Base-by-base conservation (phyloP, 2,888 invertebrate genomes). In the Phengaris alcon region DNA sequence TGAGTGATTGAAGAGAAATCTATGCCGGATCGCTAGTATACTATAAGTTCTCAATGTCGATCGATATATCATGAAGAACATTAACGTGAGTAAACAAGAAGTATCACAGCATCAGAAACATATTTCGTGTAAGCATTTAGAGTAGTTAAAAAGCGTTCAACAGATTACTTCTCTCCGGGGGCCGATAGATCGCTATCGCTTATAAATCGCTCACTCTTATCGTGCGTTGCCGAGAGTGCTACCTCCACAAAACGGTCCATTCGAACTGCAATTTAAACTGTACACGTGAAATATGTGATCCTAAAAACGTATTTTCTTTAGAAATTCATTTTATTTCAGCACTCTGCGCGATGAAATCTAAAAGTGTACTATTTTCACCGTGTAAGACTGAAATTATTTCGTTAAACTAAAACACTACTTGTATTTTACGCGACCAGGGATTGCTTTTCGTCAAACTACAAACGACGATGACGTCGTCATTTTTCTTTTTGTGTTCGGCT, bases 191-290 rank as follows among this genome's bases (percentile, higher is more conserved):
- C 79, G 80, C 82, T 84, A 86, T 86, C 85, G 81, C 83, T 84
- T 85, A 86, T 85, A 85, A 86, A 86, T 86, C 83, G 84, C 82
- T 84, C 83, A 82, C 80, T 77, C 81, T 83, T 85, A 85, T 85
- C 84, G 83, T 81, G 74, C 79, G 81, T 81, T 80, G 80, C 77
- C 79, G 80, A 83, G 83, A 80, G 35, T 35, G 82, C 80, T 82
- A 79, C 80, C 78, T 79, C 78, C 75, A 78, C 64, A 64, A 64
- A 64, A 64, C 52, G 22, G 52, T 72, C 51, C 51, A 72, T 72
- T 72, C 72, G 72, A 72, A 72, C 72, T 72, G 72, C 72, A 72
- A 72, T 72, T 72, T 72, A 72, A 72, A 72, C 72, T 72, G 51
- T 35, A 52, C 51, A 72, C 52, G 72, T 72, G 72, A 54, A 48